Evolutionary conservation across 30 jellyfish, hydroid and myxozoan genomes (phyloP), one percentile per base, ranked within the genome.

Genomic region (Rhopilema esculentum): DNA sequence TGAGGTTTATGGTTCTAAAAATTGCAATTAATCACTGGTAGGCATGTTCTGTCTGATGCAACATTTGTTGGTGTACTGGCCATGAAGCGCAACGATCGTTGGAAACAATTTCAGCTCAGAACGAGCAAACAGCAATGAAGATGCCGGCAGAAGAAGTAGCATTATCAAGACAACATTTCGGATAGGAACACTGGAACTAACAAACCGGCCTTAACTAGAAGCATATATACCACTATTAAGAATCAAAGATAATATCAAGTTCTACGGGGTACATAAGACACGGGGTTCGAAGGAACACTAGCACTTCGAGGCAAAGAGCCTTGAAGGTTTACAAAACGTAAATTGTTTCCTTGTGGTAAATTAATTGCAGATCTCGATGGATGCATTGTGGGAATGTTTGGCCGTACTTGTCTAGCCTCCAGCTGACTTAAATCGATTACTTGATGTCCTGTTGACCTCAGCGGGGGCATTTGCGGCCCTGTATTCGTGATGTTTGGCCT

Each of bases 261-360:
- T 31, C 84, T 73, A 19, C 70, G 84, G n/a, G 84, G 84, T 69
- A 73, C 20, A 26, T 29, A 73, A 49, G 23, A 8, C 70, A 65
- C 2, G 49, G 84, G 40, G 25, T 24, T 4, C 24, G 28, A 8
- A 0, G 84, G 52, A 66, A 64, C 28, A 40, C 72, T 65, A 1
- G 90, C 82, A 32, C 24, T 80, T 0, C 90, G 81, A 20, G 67
- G 90, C 27, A 80, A 16, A 40, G 73, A n/a, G 40, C 90, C 90
- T 8, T 26, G 30, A 27, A 80, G 74, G 16, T 49, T 80, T 29
- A 66, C 73, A 63, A 80, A 40, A 0, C 90, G 90, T 23, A 80
- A 22, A 48, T 51, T 51, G 30, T 68, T 49, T 69, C 8, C 74
- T 32, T 69, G 16, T 18, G 26, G 69, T 0, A 68, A 17, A 50